phyloP scores from a whole-genome alignment of 2,888 invertebrate species.

The Nasonia oneida region DNA sequence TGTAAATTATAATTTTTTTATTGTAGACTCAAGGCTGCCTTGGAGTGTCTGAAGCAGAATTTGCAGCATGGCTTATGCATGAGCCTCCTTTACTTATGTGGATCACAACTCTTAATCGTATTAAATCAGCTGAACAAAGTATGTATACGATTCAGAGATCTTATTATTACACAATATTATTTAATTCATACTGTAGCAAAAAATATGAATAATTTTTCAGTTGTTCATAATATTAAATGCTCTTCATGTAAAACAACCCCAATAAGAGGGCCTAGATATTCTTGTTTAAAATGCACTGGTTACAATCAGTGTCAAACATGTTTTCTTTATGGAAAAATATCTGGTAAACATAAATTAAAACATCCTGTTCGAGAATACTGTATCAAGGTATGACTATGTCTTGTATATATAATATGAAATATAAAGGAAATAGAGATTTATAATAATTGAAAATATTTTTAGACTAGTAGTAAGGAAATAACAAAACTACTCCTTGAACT shows the following conservation, averaged over 20 bases:
- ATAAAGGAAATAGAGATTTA: conserved; percentile 36
- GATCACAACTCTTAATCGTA: conserved; percentile 84
- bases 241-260: conserved; percentile 82
- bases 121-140: conserved; percentile 83
- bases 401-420: neutral
- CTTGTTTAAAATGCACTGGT: conserved; percentile 84
- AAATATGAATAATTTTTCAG: conserved; percentile 72
- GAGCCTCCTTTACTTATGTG: conserved; percentile 84
- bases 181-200: neutral
- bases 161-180: neutral
- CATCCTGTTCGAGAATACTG: conserved; percentile 86
- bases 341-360: conserved; percentile 83
- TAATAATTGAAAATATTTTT: conserved; percentile 51
- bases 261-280: conserved; percentile 83
- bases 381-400: conserved; percentile 76
- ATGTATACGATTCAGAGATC: conserved; percentile 57
- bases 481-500: conserved; percentile 76
- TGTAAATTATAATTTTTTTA: conserved; percentile 24
- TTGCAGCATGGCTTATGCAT: conserved; percentile 86
- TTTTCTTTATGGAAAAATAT: conserved; percentile 83
- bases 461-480: conserved; percentile 76
- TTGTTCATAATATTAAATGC: conserved; percentile 83
- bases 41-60: conserved; percentile 84
- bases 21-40: conserved; percentile 85
- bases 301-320: conserved; percentile 86